Conservation (phyloP, 2,113 vertebrate genomes). For the Eretmochelys imbricata region DNA sequence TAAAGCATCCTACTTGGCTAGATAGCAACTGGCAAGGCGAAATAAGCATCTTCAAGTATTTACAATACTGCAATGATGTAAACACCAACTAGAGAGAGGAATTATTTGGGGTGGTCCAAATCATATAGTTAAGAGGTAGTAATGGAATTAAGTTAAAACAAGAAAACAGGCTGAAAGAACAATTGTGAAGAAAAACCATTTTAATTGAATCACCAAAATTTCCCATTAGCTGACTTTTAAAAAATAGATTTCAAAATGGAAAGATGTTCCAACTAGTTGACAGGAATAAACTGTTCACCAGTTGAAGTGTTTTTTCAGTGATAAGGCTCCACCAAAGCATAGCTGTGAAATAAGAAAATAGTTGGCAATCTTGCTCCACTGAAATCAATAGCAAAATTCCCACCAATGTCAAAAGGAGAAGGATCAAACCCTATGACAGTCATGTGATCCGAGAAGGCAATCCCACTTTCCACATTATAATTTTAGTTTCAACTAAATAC, state of each 20-base stretch:
- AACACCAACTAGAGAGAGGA: neutral
- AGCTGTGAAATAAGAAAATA: neutral
- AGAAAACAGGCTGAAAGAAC: neutral
- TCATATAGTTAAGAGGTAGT: neutral
- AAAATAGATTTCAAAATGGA: neutral
- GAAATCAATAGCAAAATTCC: neutral
- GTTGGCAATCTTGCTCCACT: neutral
- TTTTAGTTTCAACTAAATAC: neutral
- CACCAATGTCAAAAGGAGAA: fast-evolving
- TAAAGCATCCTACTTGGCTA: neutral
- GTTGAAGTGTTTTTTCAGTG: neutral
- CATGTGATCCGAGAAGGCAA: neutral
- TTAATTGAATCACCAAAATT: neutral
- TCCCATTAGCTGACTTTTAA: neutral
- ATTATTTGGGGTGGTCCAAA: neutral
- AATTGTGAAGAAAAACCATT: neutral
- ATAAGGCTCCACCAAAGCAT: neutral
- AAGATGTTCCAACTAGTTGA: neutral
- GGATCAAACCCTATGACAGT: neutral
- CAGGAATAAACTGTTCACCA: neutral
- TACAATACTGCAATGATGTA: neutral
- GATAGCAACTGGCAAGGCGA: neutral
- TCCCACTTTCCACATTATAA: neutral
- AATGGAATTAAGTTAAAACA: neutral
- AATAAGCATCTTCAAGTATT: neutral